Evolutionary conservation across 2,113 vertebrate species (phyloP).

Genomic region (Corynorhinus townsendii): DNA sequence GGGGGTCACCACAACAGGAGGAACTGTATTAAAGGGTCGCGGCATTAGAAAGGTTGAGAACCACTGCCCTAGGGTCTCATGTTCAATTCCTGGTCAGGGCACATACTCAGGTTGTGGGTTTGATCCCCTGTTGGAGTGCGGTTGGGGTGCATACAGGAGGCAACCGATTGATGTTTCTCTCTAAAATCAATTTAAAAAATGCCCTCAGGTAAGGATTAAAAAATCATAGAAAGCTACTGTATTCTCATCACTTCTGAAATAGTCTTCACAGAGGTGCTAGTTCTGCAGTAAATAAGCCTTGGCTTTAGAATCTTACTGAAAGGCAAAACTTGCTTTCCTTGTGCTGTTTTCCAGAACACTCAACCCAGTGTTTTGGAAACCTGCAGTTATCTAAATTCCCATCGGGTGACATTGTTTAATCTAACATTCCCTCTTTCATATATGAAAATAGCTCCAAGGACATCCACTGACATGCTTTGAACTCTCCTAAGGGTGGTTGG

Average conservation of each 20-base stretch:
- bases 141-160: not conserved
- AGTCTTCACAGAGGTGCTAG: constrained; percentile 2
- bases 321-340: not conserved
- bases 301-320: not conserved
- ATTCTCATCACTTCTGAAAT: not conserved
- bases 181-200: not conserved
- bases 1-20: no score
- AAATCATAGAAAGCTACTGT: not conserved
- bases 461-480: not conserved
- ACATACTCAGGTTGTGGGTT: not conserved
- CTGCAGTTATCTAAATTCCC: constrained; percentile 65
- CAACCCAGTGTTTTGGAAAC: constrained; percentile 59
- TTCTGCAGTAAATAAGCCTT: not conserved
- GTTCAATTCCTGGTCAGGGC: not conserved
- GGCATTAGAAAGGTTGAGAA: no score
- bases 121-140: not conserved
- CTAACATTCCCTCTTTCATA: constrained; percentile 55
- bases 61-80: not conserved
- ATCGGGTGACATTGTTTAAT: constrained; percentile 69
- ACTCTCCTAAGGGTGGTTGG: not conserved
- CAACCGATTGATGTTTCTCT: not conserved
- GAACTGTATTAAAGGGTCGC: no score
- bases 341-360: constrained; percentile 37
- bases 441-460: constrained; percentile 46
- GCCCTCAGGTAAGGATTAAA: not conserved